These are phyloP conservation scores for Marronus borbonicus DNA, from an alignment of 2,888 invertebrate species.

Conservation along the genomic window DNA sequence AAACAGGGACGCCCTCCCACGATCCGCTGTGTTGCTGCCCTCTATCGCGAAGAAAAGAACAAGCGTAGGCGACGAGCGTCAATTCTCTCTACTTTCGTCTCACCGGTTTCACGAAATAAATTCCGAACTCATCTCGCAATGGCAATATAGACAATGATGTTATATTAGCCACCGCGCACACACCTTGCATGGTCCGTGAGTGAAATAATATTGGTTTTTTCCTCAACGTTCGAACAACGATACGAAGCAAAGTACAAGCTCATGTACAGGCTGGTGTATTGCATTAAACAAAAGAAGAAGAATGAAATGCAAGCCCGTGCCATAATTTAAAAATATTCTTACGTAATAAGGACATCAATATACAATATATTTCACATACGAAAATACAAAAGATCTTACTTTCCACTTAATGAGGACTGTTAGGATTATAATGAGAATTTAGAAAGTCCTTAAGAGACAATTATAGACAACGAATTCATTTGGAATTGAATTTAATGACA, in stretches of 20 bases:
- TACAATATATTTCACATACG: too few relatives aligned
- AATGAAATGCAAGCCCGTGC: neutral
- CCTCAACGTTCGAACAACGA: conserved; percentile 49
- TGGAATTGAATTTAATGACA: too few relatives aligned
- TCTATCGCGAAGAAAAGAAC: conserved; percentile 29
- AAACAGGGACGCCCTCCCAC: conserved; percentile 35
- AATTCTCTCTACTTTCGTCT: conserved; percentile 3
- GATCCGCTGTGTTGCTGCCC: neutral
- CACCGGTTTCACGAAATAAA: conserved; percentile 59
- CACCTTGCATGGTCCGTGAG: conserved; percentile 67
- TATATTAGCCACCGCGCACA: conserved; percentile 64
- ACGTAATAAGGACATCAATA: neutral
- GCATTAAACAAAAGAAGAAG: neutral
- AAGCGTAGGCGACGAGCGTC: conserved; percentile 8
- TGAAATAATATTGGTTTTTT: conserved; percentile 64
- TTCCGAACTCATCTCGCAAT: conserved; percentile 63
- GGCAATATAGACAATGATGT: conserved; percentile 66
- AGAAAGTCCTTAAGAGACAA: too few relatives aligned
- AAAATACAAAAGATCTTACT: too few relatives aligned
- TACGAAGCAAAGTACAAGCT: conserved; percentile 13
- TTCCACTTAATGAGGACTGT: too few relatives aligned
- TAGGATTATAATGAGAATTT: too few relatives aligned
- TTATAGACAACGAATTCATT: too few relatives aligned
- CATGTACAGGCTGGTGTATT: conserved; percentile 10
- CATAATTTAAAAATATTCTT: neutral